Evolutionary conservation across 2,888 invertebrate genomes (phyloP).

Genomic region (Phalera bucephala): DNA sequence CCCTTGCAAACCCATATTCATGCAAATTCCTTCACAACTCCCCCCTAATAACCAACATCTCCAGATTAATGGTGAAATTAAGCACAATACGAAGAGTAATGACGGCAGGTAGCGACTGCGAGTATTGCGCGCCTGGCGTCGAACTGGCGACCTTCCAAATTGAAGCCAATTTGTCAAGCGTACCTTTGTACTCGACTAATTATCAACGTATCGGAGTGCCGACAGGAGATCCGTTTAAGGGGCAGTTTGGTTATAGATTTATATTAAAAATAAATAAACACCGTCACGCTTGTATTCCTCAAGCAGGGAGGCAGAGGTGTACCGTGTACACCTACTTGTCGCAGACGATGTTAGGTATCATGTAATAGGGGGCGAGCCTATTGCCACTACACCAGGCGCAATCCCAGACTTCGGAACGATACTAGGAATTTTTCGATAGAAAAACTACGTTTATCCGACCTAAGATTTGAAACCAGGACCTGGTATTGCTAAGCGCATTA

Average conservation of each 20-base stretch:
- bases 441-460: no score
- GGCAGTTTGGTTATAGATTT: constrained; percentile 1
- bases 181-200: constrained; percentile 28
- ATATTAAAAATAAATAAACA: no score
- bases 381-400: no score
- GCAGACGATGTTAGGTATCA: no score
- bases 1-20: not conserved
- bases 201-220: constrained; percentile 28
- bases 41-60: constrained; percentile 2
- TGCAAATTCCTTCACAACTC: constrained; percentile 11
- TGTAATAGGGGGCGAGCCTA: no score
- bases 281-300: no score
- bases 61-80: constrained; percentile 27
- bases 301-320: no score
- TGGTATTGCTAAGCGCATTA: no score
- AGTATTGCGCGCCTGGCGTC: constrained; percentile 1
- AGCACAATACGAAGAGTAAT: constrained; percentile 19
- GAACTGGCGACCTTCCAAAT: constrained; percentile 37
- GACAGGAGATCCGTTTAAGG: constrained; percentile 25
- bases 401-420: no score
- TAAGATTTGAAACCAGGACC: no score
- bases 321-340: no score
- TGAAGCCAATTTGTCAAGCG: constrained; percentile 33
- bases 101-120: constrained; percentile 1
- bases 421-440: no score